These are phyloP conservation scores for Lerema accius DNA, from an alignment of 1,140 invertebrate species.

Conservation along the genomic window DNA sequence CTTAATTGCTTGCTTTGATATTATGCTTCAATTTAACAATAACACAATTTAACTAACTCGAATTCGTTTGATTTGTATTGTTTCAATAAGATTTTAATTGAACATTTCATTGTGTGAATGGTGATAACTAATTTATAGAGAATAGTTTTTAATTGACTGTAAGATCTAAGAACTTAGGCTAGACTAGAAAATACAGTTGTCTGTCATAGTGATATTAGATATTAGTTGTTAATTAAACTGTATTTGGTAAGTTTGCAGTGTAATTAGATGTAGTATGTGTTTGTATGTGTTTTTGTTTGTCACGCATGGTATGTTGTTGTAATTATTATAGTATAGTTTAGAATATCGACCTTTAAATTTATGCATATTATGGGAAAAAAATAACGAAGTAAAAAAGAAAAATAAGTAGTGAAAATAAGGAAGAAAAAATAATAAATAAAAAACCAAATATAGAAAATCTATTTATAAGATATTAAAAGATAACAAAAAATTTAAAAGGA, in stretches of 20 bases:
- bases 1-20: neutral
- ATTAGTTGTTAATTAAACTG: constrained; percentile 2
- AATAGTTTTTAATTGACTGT: too few species aligned
- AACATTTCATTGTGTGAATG: neutral
- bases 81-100: neutral
- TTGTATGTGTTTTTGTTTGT: constrained; percentile 12
- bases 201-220: neutral
- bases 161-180: too few species aligned
- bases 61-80: neutral
- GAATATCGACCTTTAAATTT: too few species aligned
- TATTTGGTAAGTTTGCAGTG: constrained; percentile 12
- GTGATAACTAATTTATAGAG: too few species aligned
- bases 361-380: neutral
- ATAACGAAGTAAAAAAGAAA: neutral
- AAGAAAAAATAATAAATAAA: too few species aligned
- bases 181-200: too few species aligned
- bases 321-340: neutral
- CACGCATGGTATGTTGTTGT: constrained; percentile 3
- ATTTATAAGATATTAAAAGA: too few species aligned
- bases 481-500: too few species aligned
- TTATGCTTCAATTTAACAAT: neutral
- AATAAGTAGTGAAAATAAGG: too few species aligned
- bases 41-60: neutral
- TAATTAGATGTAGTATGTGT: neutral
- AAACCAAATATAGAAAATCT: too few species aligned